These are phyloP conservation scores for Mus minutoides DNA, from an alignment of 2,797 vertebrate genomes.

Conservation along the genomic window DNA sequence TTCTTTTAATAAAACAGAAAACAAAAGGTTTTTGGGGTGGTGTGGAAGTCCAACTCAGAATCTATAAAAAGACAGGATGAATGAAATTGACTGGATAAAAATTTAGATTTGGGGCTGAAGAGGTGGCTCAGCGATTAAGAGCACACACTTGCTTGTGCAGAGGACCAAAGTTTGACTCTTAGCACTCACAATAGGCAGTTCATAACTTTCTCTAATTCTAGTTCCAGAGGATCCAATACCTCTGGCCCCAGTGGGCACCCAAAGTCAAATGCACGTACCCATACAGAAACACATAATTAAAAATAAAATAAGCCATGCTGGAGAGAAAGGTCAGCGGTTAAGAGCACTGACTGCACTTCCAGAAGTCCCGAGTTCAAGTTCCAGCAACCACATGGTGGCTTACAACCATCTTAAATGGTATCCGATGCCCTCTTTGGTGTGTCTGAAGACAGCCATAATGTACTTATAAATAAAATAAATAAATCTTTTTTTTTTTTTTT, in stretches of 20 bases:
- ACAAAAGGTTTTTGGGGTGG: not conserved
- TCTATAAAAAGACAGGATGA: not conserved
- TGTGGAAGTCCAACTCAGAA: not conserved
- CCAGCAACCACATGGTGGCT: not conserved
- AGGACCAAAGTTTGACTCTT: not conserved
- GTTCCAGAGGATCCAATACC: not conserved
- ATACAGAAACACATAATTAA: not conserved
- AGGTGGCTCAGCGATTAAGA: not conserved
- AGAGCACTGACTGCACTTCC: not conserved
- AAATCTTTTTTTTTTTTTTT: too few relatives aligned
- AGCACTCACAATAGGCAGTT: not conserved
- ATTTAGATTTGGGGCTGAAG: not conserved
- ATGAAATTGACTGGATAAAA: not conserved
- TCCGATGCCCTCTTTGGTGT: too few relatives aligned
- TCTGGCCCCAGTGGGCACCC: too few relatives aligned
- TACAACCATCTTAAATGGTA: not conserved
- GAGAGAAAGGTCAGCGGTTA: not conserved
- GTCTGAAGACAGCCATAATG: too few relatives aligned
- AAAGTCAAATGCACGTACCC: not conserved
- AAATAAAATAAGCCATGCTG: not conserved
- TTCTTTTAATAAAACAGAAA: too few relatives aligned
- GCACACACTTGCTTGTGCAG: not conserved
- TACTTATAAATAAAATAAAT: too few relatives aligned
- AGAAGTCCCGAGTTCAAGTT: not conserved
- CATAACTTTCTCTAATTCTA: not conserved